Base-by-base conservation (phyloP, 2,888 invertebrate genomes). In the Margaritifera margaritifera region DNA sequence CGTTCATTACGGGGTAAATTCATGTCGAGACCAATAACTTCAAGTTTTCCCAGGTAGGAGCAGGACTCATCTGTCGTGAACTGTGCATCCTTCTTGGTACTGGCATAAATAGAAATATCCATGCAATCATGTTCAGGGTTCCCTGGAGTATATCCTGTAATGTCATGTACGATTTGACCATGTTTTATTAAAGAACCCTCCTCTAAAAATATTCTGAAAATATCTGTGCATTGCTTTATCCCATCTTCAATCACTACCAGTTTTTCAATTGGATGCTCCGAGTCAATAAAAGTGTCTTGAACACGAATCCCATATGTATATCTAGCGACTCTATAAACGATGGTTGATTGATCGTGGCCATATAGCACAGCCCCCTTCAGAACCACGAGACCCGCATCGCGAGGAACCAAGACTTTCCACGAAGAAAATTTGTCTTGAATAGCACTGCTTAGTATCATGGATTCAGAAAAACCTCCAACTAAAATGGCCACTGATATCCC, bases 381-480 rank as follows among this genome's bases (percentile, higher is more conserved):
- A 6, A 65, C 59, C 25, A 59, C 65, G 15, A 65, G 24, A 18
- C 59, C 51, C n/a, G 65, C 59, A 52, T 65, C 25, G 8, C 52
- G 59, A 22, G 65, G 65, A 27, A 59, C 19, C 19, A 65, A 20
- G 6, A 65, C 52, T 8, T 42, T 56, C 52, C 52, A 51, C 25
- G 58, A 58, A 18, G 11, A 22, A 31, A 65, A 59, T 31, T 27
- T 31, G 20, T 57, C 22, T 59, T 51, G 58, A 11, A 65, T 65
- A 3, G 59, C 58, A 58, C 52, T 51, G 51, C 25, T 22, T 11
- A 65, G 25, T 4, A 65, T 25, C 4, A 4, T n/a, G 11, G 65
- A 65, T 27, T 65, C 65, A 22, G 65, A 57, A 31, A 65, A 65
- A 6, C 65, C 65, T 27, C 65, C 65, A 4, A 65, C 65, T 24